These are phyloP conservation scores for Gortyna flavago DNA, from an alignment of 2,888 invertebrate genomes.

Conservation along the genomic window DNA sequence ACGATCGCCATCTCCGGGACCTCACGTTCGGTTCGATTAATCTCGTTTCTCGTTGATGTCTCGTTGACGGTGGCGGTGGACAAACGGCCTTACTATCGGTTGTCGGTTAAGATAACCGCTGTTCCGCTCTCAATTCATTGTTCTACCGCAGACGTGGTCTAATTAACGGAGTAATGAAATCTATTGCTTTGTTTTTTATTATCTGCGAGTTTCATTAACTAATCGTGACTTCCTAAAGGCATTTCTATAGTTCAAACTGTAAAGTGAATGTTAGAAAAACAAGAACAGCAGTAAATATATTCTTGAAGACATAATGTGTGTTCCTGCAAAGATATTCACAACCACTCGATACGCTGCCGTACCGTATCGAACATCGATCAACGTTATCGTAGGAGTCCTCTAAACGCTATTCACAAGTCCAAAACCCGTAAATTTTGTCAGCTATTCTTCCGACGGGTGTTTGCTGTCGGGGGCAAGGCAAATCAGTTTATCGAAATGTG, in stretches of 20 bases:
- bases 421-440: too few relatives aligned
- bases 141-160: constrained; percentile 63
- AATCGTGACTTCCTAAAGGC: constrained; percentile 49
- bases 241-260: constrained; percentile 8
- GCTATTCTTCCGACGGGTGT: too few relatives aligned
- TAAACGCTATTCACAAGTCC: too few relatives aligned
- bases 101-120: constrained; percentile 51
- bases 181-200: constrained; percentile 53
- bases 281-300: neutral
- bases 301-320: neutral
- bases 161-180: constrained; percentile 63
- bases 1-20: neutral
- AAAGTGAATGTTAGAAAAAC: neutral
- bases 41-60: neutral
- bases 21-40: neutral
- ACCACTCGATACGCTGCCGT: too few relatives aligned
- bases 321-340: too few relatives aligned
- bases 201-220: constrained; percentile 39
- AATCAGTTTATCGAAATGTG: too few relatives aligned
- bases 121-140: constrained; percentile 64
- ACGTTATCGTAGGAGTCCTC: too few relatives aligned
- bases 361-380: too few relatives aligned
- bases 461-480: too few relatives aligned
- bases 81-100: neutral
- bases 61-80: neutral